Evolutionary conservation across 2,888 invertebrate species (phyloP).

Genomic region (Tetragonisca angustula): DNA sequence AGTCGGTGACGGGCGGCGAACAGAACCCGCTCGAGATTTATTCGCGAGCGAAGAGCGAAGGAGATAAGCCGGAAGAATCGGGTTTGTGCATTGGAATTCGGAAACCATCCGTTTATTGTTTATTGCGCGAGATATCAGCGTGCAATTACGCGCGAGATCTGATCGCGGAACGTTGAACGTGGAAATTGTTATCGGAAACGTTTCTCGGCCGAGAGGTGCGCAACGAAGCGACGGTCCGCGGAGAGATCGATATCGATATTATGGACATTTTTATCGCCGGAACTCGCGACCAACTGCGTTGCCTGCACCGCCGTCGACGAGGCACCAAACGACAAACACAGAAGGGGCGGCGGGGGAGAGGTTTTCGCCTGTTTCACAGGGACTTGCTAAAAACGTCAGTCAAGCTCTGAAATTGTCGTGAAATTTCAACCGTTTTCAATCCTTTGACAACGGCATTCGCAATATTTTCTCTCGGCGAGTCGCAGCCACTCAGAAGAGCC

Average conservation of each 20-base stretch:
- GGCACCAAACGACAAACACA: background rate
- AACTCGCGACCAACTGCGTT: background rate
- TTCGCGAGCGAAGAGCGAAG: background rate
- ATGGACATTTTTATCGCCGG: constrained; percentile 14
- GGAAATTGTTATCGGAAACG: background rate
- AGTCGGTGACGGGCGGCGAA: no score
- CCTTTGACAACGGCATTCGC: constrained; percentile 13
- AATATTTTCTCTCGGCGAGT: constrained; percentile 3
- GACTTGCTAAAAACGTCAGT: constrained; percentile 6
- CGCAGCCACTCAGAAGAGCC: background rate
- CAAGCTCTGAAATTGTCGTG: background rate
- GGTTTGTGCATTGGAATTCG: background rate
- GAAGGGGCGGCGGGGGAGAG: no score
- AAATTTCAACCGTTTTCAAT: constrained; percentile 15
- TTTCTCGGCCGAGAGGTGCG: background rate
- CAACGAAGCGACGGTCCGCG: background rate
- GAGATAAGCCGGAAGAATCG: background rate
- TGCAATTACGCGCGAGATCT: background rate
- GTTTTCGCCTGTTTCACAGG: constrained; percentile 3
- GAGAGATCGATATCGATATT: background rate
- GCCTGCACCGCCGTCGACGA: background rate
- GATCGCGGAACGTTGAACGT: background rate
- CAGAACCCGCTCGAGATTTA: no score
- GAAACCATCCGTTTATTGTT: background rate
- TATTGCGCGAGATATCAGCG: background rate